These are phyloP conservation scores for Eumacrocentrus americanus DNA, from an alignment of 2,888 invertebrate genomes.

Conservation along the genomic window DNA sequence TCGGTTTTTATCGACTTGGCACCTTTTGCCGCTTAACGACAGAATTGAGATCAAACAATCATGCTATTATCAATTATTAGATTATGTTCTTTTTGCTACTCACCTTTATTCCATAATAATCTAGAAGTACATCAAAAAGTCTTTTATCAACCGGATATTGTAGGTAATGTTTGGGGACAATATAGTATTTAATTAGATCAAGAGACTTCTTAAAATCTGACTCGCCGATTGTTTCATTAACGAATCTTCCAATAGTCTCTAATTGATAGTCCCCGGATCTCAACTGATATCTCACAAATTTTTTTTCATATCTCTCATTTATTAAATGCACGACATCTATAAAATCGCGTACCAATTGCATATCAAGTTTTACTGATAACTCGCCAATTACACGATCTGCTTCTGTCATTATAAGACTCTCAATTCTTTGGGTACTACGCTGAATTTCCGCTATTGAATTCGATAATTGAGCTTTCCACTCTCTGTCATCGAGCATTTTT, in stretches of 20 bases:
- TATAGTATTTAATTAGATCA: neutral
- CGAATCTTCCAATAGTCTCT: neutral
- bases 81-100: no score
- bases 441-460: conserved; percentile 1
- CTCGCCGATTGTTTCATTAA: neutral
- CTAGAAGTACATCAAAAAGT: conserved; percentile 2
- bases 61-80: no score
- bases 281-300: neutral
- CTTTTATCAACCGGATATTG: neutral
- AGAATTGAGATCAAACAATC: no score
- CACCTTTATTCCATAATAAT: conserved; percentile 5
- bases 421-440: neutral
- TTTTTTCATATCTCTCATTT: neutral
- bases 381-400: conserved; percentile 7
- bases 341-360: neutral
- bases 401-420: neutral
- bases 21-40: no score
- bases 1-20: no score
- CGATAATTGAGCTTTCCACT: neutral
- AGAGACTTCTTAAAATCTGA: neutral
- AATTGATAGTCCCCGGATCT: neutral
- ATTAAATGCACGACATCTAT: neutral
- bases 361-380: conserved; percentile 2
- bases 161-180: neutral
- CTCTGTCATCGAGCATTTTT: neutral